Conservation (phyloP, 2,888 invertebrate genomes). For the Arrhopalites spinosus region DNA sequence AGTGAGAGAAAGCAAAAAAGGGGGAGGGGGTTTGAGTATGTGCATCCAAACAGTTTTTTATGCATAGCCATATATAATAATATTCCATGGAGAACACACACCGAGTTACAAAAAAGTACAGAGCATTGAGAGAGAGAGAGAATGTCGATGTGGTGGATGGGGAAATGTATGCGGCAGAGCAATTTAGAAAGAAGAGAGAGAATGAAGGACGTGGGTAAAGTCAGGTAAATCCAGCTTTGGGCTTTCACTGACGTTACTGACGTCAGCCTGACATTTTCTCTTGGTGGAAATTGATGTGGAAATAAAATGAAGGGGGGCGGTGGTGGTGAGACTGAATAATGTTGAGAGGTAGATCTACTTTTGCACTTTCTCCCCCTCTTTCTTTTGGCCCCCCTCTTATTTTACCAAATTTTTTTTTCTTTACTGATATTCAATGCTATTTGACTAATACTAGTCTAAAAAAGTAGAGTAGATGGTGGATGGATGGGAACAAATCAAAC, state of each 20-base stretch:
- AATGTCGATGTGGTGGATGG: not conserved
- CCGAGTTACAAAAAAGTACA: too few relatives aligned
- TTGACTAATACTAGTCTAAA: too few relatives aligned
- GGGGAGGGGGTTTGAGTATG: not conserved
- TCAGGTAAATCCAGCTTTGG: constrained; percentile 12
- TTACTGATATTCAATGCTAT: too few relatives aligned
- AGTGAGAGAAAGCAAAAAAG: not conserved
- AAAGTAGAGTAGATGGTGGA: too few relatives aligned
- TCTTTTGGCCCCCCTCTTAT: too few relatives aligned
- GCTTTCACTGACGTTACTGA: not conserved
- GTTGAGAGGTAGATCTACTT: not conserved
- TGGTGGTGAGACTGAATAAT: not conserved
- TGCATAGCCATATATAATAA: not conserved
- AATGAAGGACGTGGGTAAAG: not conserved
- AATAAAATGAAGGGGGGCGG: not conserved
- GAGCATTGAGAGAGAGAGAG: not conserved
- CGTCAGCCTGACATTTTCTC: constrained; percentile 15
- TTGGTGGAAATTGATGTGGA: constrained; percentile 11
- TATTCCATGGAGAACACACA: not conserved
- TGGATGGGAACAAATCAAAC: too few relatives aligned
- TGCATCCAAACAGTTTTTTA: not conserved
- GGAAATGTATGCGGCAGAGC: not conserved
- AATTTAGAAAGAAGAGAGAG: constrained; percentile 2
- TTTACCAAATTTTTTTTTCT: too few relatives aligned
- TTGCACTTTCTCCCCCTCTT: too few relatives aligned